A percentile compares a stretch with the other conserved stretches of the same genome.
phyloP scores from a whole-genome alignment of 2,888 invertebrate species.

The Mechanitis mazaeus region DNA sequence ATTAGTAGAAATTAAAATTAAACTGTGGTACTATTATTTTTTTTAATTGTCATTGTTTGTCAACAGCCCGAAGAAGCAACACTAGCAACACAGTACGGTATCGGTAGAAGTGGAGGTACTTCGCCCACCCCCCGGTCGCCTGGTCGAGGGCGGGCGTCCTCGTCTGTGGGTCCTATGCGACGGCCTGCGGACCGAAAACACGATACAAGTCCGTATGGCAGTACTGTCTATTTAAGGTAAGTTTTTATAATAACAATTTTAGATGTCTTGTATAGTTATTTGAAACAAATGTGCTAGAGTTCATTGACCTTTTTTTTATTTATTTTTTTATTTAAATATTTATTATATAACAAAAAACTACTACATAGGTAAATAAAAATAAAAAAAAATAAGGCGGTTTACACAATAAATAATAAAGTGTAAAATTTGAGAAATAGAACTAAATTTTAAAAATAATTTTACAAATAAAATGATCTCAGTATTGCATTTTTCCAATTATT shows the following conservation, averaged over 20 bases:
- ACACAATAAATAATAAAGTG: too few relatives aligned
- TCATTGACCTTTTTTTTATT: not conserved
- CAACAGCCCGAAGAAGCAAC: constrained; percentile 65
- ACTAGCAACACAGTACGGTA: constrained; percentile 58
- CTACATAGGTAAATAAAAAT: not conserved
- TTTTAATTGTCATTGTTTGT: constrained; percentile 37
- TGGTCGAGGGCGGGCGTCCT: constrained; percentile 62
- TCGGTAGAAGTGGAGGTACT: constrained; percentile 58
- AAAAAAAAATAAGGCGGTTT: too few relatives aligned
- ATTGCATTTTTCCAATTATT: too few relatives aligned
- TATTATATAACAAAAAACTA: too few relatives aligned
- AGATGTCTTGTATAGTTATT: not conserved
- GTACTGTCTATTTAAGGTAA: constrained; percentile 79
- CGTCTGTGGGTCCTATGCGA: constrained; percentile 85
- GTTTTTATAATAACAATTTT: not conserved
- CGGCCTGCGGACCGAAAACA: constrained; percentile 87
- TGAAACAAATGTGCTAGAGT: not conserved
- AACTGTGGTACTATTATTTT: not conserved
- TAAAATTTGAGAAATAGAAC: too few relatives aligned
- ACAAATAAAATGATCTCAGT: too few relatives aligned
- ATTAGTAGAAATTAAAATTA: not conserved
- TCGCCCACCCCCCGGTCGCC: constrained; percentile 62
- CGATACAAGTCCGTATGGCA: constrained; percentile 90
- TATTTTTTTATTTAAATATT: not conserved
- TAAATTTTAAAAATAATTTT: too few relatives aligned